Evolutionary conservation across 2,113 vertebrate genomes (phyloP).

Genomic region (Urocynchramus pylzowi): DNA sequence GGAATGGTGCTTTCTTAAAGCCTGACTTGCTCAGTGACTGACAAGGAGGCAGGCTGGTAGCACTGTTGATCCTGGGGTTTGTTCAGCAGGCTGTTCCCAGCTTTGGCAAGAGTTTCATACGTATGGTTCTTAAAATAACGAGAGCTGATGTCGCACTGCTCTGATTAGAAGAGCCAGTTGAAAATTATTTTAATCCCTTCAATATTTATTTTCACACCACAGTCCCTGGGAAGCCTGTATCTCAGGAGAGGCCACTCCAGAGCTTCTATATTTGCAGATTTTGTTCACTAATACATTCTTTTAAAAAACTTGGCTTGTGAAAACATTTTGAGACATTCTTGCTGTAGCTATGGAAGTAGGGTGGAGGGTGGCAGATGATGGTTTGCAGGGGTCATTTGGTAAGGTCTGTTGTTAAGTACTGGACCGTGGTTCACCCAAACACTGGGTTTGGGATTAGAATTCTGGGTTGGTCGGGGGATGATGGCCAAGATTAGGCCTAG

Average conservation of each 20-base stretch:
- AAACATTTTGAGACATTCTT: neutral
- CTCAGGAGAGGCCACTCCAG: neutral
- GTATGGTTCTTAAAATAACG: neutral
- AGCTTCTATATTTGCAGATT: neutral
- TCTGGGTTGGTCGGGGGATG: neutral
- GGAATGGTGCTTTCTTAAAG: neutral
- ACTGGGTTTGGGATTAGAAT: neutral
- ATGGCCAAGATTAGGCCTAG: neutral
- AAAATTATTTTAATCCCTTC: slow-evolving; percentile 7
- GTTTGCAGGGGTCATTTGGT: neutral
- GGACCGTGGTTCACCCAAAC: neutral
- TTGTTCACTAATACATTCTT: neutral
- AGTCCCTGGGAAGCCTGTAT: neutral
- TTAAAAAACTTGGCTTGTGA: neutral
- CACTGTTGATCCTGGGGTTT: neutral
- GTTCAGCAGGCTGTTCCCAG: neutral
- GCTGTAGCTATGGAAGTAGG: neutral
- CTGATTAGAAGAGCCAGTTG: neutral
- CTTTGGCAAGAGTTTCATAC: neutral
- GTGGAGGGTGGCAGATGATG: neutral
- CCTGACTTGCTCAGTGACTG: neutral
- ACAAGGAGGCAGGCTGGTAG: neutral
- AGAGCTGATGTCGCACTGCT: neutral
- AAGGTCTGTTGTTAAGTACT: neutral
- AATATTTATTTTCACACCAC: neutral